These are phyloP conservation scores for Tipula confusa DNA, from an alignment of 2,888 invertebrate genomes.

Conservation along the genomic window DNA sequence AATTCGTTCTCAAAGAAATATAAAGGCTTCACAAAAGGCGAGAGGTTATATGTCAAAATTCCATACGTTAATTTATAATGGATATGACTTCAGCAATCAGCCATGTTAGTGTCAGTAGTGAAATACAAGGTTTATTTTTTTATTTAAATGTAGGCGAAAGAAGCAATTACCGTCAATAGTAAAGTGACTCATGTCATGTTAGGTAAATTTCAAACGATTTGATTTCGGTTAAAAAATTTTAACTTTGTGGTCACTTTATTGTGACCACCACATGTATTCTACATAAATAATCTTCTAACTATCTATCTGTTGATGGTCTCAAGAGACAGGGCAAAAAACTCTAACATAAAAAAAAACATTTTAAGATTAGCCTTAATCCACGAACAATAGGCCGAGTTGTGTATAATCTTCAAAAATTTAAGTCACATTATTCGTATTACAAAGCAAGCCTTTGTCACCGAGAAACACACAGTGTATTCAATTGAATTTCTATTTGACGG, in stretches of 20 bases:
- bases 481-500: not conserved
- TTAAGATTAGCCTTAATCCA: not conserved
- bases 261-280: not conserved
- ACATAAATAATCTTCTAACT: not conserved
- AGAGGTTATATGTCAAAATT: too few relatives aligned
- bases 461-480: not conserved
- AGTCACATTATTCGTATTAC: not conserved
- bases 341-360: not conserved
- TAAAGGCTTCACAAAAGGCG: too few relatives aligned
- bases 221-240: not conserved
- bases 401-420: not conserved
- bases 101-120: too few relatives aligned
- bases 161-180: too few relatives aligned
- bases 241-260: too few relatives aligned
- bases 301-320: not conserved
- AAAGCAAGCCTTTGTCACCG: not conserved
- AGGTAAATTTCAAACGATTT: too few relatives aligned
- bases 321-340: not conserved
- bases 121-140: too few relatives aligned
- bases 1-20: too few relatives aligned
- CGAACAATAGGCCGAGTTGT: not conserved
- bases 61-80: too few relatives aligned
- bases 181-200: too few relatives aligned
- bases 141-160: too few relatives aligned
- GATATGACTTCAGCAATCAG: too few relatives aligned